Conservation (phyloP, 2,888 invertebrate genomes). For the Aphodius sticticus region DNA sequence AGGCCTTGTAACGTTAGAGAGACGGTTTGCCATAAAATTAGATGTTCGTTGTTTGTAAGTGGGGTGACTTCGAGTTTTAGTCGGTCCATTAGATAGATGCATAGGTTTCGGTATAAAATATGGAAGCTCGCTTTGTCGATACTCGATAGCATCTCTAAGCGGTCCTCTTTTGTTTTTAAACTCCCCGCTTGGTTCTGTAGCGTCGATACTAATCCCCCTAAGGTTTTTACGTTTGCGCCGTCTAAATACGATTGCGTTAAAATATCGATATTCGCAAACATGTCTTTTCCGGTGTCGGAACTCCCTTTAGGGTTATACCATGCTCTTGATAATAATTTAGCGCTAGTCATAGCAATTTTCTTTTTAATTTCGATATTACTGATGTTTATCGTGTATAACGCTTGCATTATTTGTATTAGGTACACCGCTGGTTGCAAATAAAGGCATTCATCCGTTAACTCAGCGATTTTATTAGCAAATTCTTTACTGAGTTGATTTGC, state of each 20-base stretch:
- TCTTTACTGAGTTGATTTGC: slow-evolving; percentile 54
- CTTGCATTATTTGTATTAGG: slow-evolving; percentile 64
- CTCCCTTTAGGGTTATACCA: slow-evolving; percentile 74
- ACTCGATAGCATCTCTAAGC: slow-evolving; percentile 68
- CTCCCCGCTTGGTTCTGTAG: slow-evolving; percentile 65
- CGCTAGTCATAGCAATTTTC: slow-evolving; percentile 62
- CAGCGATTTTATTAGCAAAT: slow-evolving; percentile 59
- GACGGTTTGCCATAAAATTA: slow-evolving; percentile 72
- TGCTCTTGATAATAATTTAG: slow-evolving; percentile 68
- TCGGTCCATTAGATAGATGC: slow-evolving; percentile 67
- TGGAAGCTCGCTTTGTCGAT: slow-evolving; percentile 74
- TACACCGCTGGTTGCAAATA: slow-evolving; percentile 65
- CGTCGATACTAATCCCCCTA: slow-evolving; percentile 65
- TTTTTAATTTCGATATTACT: slow-evolving; percentile 57
- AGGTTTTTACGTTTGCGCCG: slow-evolving; percentile 65
- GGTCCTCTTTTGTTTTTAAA: slow-evolving; percentile 67
- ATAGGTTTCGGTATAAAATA: slow-evolving; percentile 72
- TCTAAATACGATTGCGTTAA: slow-evolving; percentile 71
- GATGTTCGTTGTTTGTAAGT: slow-evolving; percentile 67
- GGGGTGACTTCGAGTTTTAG: slow-evolving; percentile 63
- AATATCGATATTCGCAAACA: slow-evolving; percentile 62
- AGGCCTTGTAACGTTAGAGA: slow-evolving; percentile 70
- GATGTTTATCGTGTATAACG: slow-evolving; percentile 61
- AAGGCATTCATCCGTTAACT: slow-evolving; percentile 63
- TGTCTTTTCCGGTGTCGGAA: slow-evolving; percentile 68